Conservation (phyloP, 2,113 vertebrate species). For the Clarias magur region DNA sequence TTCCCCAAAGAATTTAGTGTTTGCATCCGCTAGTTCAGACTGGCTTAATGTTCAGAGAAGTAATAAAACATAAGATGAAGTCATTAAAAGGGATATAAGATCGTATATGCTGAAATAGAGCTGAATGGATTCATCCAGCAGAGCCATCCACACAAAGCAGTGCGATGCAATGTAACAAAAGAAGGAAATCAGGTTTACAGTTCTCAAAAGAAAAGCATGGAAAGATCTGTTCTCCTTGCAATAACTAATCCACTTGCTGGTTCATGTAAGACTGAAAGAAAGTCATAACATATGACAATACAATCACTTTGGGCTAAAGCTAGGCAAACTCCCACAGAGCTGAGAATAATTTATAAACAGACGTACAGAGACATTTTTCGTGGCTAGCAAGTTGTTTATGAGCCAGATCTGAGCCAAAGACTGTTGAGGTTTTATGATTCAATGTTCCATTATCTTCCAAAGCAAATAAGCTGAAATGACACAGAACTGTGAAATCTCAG, state of each 20-base stretch:
- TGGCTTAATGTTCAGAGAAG: not conserved
- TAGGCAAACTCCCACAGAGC: conserved; percentile 1
- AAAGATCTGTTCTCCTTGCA: conserved; percentile 21
- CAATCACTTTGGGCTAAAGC: conserved; percentile 19
- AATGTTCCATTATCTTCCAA: conserved; percentile 35
- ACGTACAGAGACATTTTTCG: conserved; percentile 3
- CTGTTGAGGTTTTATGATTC: conserved; percentile 43
- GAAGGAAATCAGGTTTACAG: conserved; percentile 16
- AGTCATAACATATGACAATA: conserved; percentile 11
- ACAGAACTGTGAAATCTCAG: conserved; percentile 7
- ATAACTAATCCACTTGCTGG: conserved; percentile 34
- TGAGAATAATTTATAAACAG: conserved; percentile 31
- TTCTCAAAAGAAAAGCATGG: conserved; percentile 15
- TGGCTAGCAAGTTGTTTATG: conserved; percentile 44
- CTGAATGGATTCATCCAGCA: not conserved
- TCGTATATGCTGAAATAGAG: not conserved
- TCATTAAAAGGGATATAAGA: not conserved
- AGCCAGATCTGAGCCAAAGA: conserved; percentile 22
- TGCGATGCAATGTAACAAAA: not conserved
- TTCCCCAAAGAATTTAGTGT: not conserved
- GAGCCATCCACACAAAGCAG: not conserved
- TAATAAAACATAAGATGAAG: not conserved
- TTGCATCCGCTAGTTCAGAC: not conserved
- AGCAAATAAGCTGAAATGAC: conserved; percentile 39
- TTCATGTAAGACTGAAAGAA: conserved; percentile 21